Percentiles rank a stretch among this genome's conserved stretches.
phyloP scores from a whole-genome alignment of 2,888 invertebrate species.

The Andrena bicolor region DNA sequence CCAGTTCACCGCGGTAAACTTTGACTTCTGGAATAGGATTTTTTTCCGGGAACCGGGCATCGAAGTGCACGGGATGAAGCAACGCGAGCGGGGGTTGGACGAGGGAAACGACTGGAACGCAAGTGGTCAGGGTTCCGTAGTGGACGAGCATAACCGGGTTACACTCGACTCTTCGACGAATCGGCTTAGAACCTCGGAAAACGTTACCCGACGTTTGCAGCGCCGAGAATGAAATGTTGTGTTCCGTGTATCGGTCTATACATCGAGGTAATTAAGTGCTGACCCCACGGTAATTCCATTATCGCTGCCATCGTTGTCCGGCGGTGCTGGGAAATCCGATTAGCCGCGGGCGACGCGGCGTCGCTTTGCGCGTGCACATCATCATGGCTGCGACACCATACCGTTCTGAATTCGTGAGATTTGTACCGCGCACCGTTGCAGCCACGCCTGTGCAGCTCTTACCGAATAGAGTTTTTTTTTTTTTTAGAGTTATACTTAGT shows the following conservation, averaged over 20 bases:
- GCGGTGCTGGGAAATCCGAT: constrained; percentile 65
- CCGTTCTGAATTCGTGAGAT: constrained; percentile 39
- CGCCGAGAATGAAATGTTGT: constrained; percentile 39
- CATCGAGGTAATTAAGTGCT: constrained; percentile 69
- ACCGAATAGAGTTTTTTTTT: too few species aligned
- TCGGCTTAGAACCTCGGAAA: constrained; percentile 19
- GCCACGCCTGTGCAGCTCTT: neutral
- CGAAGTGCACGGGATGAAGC: neutral
- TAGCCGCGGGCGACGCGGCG: constrained; percentile 57
- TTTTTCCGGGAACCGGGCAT: constrained; percentile 37
- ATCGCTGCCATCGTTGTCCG: constrained; percentile 67
- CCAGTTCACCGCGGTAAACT: neutral
- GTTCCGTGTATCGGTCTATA: constrained; percentile 43
- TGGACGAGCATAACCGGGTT: constrained; percentile 37
- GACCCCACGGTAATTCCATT: constrained; percentile 72
- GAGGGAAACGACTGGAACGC: neutral
- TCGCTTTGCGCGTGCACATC: constrained; percentile 43
- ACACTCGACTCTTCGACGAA: constrained; percentile 23
- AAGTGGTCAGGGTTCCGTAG: neutral
- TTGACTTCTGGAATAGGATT: constrained; percentile 37
- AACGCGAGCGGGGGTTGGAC: neutral
- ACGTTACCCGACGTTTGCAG: constrained; percentile 7
- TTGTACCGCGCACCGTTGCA: constrained; percentile 2
- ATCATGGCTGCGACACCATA: constrained; percentile 8
- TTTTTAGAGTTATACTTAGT: too few species aligned